phyloP scores from a whole-genome alignment of 2,888 invertebrate genomes.

The Ochropleura leucogaster region DNA sequence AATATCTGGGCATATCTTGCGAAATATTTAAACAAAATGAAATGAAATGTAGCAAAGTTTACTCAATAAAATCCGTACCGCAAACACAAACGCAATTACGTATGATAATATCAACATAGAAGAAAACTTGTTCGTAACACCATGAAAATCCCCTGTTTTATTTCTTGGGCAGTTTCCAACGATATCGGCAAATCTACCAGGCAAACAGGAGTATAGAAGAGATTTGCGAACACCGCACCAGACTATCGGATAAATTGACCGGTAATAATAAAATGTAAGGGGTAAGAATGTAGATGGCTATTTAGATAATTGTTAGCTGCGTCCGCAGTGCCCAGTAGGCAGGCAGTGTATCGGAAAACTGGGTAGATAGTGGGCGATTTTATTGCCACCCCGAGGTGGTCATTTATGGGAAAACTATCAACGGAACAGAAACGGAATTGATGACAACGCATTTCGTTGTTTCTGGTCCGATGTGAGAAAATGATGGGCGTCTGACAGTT shows the following conservation, averaged over 20 bases:
- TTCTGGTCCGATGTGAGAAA: conserved; percentile 75
- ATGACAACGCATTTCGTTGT: conserved; percentile 84
- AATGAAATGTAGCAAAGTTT: conserved; percentile 26
- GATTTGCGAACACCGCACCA: conserved; percentile 84
- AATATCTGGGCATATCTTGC: not conserved
- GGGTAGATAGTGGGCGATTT: conserved; percentile 83
- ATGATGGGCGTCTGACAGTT: conserved; percentile 70
- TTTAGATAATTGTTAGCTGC: conserved; percentile 90
- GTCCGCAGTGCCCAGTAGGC: conserved; percentile 80
- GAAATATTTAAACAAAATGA: conserved; percentile 1
- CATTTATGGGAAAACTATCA: conserved; percentile 90
- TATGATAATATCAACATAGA: conserved; percentile 62
- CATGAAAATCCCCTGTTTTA: conserved; percentile 81
- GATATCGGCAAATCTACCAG: conserved; percentile 87
- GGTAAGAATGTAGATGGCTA: conserved; percentile 91
- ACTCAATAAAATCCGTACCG: conserved; percentile 33
- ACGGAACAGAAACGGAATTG: conserved; percentile 78
- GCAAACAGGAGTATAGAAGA: conserved; percentile 86
- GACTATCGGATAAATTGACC: conserved; percentile 89
- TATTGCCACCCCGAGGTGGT: conserved; percentile 87
- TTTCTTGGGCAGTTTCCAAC: conserved; percentile 79
- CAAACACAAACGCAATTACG: conserved; percentile 59
- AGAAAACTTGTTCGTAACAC: conserved; percentile 66
- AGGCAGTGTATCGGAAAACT: conserved; percentile 90
- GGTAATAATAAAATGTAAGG: conserved; percentile 91